Conservation (phyloP, 2,888 invertebrate genomes). For the Lithophane leautieri region DNA sequence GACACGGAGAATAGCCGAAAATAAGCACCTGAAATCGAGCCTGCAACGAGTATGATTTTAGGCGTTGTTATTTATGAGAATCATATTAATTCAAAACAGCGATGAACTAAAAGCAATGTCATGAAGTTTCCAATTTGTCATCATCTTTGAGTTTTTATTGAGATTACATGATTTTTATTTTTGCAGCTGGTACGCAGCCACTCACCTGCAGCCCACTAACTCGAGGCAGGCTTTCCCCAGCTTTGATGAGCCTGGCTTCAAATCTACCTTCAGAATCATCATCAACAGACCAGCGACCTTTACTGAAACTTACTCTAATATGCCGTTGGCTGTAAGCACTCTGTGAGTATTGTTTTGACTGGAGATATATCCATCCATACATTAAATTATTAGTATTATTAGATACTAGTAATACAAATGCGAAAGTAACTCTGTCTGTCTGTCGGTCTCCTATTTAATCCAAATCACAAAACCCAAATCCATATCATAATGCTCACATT, state of each 20-base stretch:
- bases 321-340: constrained; percentile 70
- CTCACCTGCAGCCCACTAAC: constrained; percentile 95
- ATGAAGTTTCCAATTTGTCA: background rate
- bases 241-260: constrained; percentile 94
- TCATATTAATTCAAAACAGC: background rate
- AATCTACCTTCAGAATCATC: constrained; percentile 90
- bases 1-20: background rate
- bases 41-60: no score
- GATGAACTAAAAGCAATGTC: background rate
- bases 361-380: background rate
- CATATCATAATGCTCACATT: no score
- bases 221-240: constrained; percentile 95
- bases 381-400: background rate
- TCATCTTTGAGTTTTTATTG: background rate
- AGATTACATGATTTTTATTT: constrained; percentile 2
- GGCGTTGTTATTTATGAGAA: background rate
- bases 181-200: constrained; percentile 93
- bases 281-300: constrained; percentile 80
- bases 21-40: background rate
- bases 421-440: background rate
- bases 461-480: no score
- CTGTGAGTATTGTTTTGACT: constrained; percentile 70
- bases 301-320: constrained; percentile 82
- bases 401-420: background rate
- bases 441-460: background rate